Evolutionary conservation across 2,797 vertebrate species (phyloP), one percentile per base, ranked within the genome.

Genomic region (Gadopsis bispinosus): DNA sequence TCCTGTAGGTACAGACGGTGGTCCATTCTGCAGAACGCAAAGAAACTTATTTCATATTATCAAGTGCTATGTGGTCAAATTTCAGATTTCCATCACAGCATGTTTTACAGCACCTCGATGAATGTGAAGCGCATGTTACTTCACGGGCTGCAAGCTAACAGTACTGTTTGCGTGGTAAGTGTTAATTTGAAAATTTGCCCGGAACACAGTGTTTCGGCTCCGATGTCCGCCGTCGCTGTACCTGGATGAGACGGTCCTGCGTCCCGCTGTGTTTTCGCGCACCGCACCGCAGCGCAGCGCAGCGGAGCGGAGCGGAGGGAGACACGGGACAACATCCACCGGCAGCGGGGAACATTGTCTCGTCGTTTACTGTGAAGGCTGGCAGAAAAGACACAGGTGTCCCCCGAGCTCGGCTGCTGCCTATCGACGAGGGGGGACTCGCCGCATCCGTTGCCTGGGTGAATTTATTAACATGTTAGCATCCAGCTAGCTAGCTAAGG

Each of bases 361-460:
- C 3, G 1, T 1, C 9, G 22, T 26, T 13, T 6, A 47, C 45
- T 26, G 61, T 11, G 43, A 53, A 43, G 31, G 4, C 10, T 19
- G 33, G 4, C 11, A 22, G 31, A 35, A 60, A 53, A 69, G 35
- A 61, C 6, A 58, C 77, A 73, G 80, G 19, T 73, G 80, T 75
- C 73, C 74, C 75, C 9, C n/a, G 48, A 75, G 55, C 29, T 58
- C 41, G 67, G 63, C 14, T 64, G 62, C 76, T 73, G 77, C 56
- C 58, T 22, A 61, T 47, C 37, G 73, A 75, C 58, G 51, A 48
- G 68, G 50, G 22, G 75, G 68, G 54, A 59, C 61, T 73, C 77
- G 55, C 76, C 60, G 87, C 87, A 84, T 90, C 88, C 84, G 90
- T 87, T 88, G 87, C 87, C 83, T 83, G 86, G 91, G 80, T 91